Conservation (phyloP, 2,888 invertebrate species). For the Nomada ferruginata region DNA sequence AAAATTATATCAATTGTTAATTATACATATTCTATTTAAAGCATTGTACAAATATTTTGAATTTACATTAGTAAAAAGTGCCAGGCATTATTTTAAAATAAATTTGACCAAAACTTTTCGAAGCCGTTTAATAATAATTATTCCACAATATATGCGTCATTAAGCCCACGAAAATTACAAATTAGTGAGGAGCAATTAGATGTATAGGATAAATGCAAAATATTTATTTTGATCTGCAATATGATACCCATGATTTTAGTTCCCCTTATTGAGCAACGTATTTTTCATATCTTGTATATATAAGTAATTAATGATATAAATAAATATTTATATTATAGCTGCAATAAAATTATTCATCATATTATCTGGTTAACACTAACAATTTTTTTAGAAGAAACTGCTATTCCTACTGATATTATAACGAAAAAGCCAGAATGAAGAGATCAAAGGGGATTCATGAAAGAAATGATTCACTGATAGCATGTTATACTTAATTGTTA, state of each 20-base stretch:
- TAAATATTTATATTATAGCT: constrained; percentile 43
- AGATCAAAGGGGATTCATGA: background rate
- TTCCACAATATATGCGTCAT: constrained; percentile 18
- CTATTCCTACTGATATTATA: background rate
- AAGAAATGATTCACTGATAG: constrained; percentile 19
- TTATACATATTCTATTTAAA: constrained; percentile 30
- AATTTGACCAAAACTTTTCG: constrained; percentile 57
- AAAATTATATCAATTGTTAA: constrained; percentile 36
- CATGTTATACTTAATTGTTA: constrained; percentile 17
- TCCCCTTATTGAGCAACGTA: constrained; percentile 24
- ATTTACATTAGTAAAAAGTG: constrained; percentile 45
- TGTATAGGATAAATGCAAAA: constrained; percentile 2
- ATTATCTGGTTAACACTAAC: background rate
- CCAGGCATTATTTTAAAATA: constrained; percentile 39
- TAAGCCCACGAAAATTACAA: constrained; percentile 8
- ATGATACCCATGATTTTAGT: constrained; percentile 1
- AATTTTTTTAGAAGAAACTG: background rate
- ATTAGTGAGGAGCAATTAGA: background rate
- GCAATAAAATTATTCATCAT: constrained; percentile 31
- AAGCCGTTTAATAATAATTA: constrained; percentile 25
- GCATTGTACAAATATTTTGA: constrained; percentile 30
- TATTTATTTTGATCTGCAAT: constrained; percentile 21
- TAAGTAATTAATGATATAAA: constrained; percentile 36
- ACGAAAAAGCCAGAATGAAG: background rate
- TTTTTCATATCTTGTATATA: constrained; percentile 41